Evolutionary conservation across 2,797 vertebrate species (phyloP), one percentile per base, ranked within the genome.

Genomic region (Macrochelys suwanniensis): DNA sequence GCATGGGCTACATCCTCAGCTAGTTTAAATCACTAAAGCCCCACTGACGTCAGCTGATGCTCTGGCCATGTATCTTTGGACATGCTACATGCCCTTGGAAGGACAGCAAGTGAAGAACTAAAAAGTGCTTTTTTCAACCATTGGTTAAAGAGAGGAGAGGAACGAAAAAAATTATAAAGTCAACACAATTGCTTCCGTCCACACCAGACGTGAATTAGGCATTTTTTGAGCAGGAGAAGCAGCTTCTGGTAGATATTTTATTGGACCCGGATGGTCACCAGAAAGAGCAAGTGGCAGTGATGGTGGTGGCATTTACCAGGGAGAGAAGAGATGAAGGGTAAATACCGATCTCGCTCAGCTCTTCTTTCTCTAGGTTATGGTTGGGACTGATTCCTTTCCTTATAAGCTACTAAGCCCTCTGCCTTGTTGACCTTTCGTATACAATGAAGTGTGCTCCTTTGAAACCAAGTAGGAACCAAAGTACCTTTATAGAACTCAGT

Each of bases 21-120:
- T 71, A 68, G 80, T 81, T 87, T 79, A 93, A 85, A 93, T 56
- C 77, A 91, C 50, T 84, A 68, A 47, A 2, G 2, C 11, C 78
- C 74, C 89, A 85, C 79, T 77, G 47, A n/a, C 54, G 95, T 94
- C 91, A 92, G 91, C 71, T 87, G 92, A 96, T 57, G 68, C 94
- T 84, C 91, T 94, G 71, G 57, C 74, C 88, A 84, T 85, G 89
- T 89, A 93, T 94, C 88, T 97, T 95, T 95, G 89, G 94, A 97
- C 89, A 95, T 92, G 95, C 91, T 94, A 96, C 93, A 91, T 96
- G 97, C 97, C 96, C 80, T 97, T 96, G 96, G 92, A 95, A 97
- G 91, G 95, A 96, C 74, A 96, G 90, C 0, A 9, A 97, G 68
- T 83, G 92, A 96, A 19, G 45, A 97, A 95, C 80, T 61, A 78